Base-by-base conservation (phyloP, 2,113 vertebrate genomes). In the Thunnus maccoyii region DNA sequence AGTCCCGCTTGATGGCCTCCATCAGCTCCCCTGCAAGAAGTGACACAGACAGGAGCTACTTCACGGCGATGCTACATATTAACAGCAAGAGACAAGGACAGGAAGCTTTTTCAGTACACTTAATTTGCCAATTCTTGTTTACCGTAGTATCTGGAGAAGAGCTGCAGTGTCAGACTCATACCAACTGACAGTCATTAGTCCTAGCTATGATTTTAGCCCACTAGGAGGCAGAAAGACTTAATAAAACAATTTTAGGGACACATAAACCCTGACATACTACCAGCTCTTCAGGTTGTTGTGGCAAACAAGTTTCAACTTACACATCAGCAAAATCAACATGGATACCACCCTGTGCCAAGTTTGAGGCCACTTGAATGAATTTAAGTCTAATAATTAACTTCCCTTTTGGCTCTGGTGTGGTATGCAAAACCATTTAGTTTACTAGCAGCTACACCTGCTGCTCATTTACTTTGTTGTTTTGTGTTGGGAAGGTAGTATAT, bases 1-100 rank as follows among this genome's bases (percentile, higher is more conserved):
- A 99, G 94, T 99, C 98, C 56, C 93, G 94, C 56, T 97, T 96
- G 86, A 99, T 99, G 88, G 96, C 97, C 81, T 97, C 97, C 94
- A 98, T 87, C 75, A 99, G 81, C 54, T 98, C 97, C 51, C 98
- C 98, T 99, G 14, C 5, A 68, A 20, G 27, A 22, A 9, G 20
- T 12, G 22, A 83, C 68, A 69, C 36, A 73, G 18, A 79, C 60
- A 25, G 15, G 3, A 18, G n/a, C 15, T 47, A 57, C 15, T 32
- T 67, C 10, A 75, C 11, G 6, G 27, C 5, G 18, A 48, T 25
- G 55, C 11, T 15, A 3, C 9, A 41, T 9, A 18, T 27, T 16
- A 17, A 51, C 14, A 55, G 12, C 5, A 62, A 41, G 50, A 57
- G 12, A 44, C 2, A 3, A 32, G 27, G 58, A 3, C 27, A 52